Evolutionary conservation across 2,888 invertebrate genomes (phyloP), one percentile per base, ranked within the genome.

Genomic region (Drosophila rubida): DNA sequence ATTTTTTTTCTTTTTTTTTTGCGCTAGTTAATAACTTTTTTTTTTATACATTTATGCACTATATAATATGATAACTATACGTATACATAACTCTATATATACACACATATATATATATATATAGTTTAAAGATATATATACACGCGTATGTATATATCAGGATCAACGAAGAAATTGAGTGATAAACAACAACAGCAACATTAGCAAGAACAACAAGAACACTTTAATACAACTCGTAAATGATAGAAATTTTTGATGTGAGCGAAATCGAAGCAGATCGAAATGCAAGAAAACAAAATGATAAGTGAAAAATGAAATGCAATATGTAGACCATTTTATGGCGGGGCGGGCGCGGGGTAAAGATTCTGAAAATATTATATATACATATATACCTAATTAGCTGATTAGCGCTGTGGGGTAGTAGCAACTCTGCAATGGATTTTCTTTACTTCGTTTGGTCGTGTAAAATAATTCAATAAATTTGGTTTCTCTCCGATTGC

Each of bases 101-200:
- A 73, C 62, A 66, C 74, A 70, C 64, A 71, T 69, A 68, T 70
- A 35, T 45, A 55, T 82, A 80, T 89, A 90, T 86, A 19, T 75
- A 65, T 59, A 57, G 35, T 13, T 44, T 39, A 41, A n/a, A 59
- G 22, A 50, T 45, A 27, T 54, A 54, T 48, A 62, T 50, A 73
- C 62, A 66, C 74, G 69, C 64, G 72, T 69, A 68, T 70, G 41
- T 45, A 55, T 82, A 80, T 89, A 90, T 86, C 90, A 90, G 90
- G 86, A 91, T 91, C 91, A 91, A 91, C 91, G 91, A 91, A 91
- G 88, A 80, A 90, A 85, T 80, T 88, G 88, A 90, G 91, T 91
- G 91, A 91, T 91, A 91, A 90, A 80, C 53, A 66, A 59, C 25
- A 64, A 42, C 25, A 57, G 54, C 37, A 30, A 30, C n/a, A 48